Evolutionary conservation across 2,113 vertebrate species (phyloP).

Genomic region (Lophura nycthemera): DNA sequence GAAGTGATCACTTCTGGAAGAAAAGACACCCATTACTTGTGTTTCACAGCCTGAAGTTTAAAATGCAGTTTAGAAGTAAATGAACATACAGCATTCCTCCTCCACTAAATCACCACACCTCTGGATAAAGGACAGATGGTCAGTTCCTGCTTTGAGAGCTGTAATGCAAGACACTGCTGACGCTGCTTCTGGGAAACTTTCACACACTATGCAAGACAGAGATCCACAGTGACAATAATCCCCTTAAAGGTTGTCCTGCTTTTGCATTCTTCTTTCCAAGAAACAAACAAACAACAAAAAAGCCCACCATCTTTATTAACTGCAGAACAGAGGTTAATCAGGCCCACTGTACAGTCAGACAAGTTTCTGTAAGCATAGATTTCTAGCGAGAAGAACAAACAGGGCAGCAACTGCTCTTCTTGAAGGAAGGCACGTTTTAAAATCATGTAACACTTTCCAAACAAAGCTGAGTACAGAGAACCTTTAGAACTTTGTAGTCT

Average conservation of each 20-base stretch:
- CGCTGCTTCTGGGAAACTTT: not conserved
- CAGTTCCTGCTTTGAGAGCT: not conserved
- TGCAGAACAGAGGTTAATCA: not conserved
- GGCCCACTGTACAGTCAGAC: not conserved
- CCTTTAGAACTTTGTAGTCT: not conserved
- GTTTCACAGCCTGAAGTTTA: not conserved
- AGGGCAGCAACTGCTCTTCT: not conserved
- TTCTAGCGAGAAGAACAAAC: not conserved
- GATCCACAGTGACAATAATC: not conserved
- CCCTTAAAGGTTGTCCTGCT: not conserved
- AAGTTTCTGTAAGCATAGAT: not conserved
- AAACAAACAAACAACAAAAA: not conserved
- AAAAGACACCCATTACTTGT: not conserved
- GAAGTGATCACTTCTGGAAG: not conserved
- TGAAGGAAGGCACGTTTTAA: not conserved
- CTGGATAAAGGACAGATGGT: not conserved
- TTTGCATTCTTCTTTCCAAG: not conserved
- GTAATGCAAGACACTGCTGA: not conserved
- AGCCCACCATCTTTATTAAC: not conserved
- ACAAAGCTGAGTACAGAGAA: not conserved
- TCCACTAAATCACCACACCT: not conserved
- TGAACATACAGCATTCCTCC: not conserved
- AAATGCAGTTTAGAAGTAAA: not conserved
- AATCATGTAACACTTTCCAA: not conserved
- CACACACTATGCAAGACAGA: not conserved